These are phyloP conservation scores for Aethina tumida DNA, from an alignment of 1,140 invertebrate genomes.

Conservation along the genomic window DNA sequence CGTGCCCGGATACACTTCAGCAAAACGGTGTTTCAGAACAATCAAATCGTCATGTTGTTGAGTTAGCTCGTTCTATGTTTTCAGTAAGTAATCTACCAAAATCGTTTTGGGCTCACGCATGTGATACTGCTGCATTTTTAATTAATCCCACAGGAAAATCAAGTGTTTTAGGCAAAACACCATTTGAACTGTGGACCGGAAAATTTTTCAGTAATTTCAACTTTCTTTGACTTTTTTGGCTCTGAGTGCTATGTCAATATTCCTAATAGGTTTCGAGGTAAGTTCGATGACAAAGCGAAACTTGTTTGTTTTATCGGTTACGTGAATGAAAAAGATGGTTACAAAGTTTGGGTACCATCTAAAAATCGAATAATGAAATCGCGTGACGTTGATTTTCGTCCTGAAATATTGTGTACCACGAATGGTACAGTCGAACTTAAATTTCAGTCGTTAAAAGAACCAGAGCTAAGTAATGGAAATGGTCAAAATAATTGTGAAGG, in stretches of 20 bases:
- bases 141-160: slow-evolving; percentile 28
- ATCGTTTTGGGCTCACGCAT: slow-evolving; percentile 10
- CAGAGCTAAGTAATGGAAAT: neutral
- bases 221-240: slow-evolving; percentile 18
- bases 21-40: slow-evolving; percentile 5
- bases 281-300: slow-evolving; percentile 22
- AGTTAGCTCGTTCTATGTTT: slow-evolving; percentile 6
- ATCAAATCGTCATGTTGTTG: slow-evolving; percentile 2
- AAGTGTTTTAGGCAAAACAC: slow-evolving; percentile 21
- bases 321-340: too few species aligned
- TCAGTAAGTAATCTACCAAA: slow-evolving; percentile 7
- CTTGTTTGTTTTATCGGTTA: slow-evolving; percentile 25
- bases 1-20: slow-evolving; percentile 2
- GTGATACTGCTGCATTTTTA: slow-evolving; percentile 25
- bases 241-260: too few species aligned
- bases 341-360: too few species aligned
- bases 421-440: neutral
- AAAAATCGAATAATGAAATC: too few species aligned
- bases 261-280: too few species aligned
- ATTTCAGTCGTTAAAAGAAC: slow-evolving; percentile 1
- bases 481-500: slow-evolving; percentile 2
- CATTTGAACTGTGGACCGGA: slow-evolving; percentile 28
- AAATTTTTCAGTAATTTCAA: slow-evolving; percentile 9
- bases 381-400: slow-evolving; percentile 6
- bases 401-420: slow-evolving; percentile 6